phyloP scores from a whole-genome alignment of 2,888 invertebrate species.

The Andricus quercusramuli region DNA sequence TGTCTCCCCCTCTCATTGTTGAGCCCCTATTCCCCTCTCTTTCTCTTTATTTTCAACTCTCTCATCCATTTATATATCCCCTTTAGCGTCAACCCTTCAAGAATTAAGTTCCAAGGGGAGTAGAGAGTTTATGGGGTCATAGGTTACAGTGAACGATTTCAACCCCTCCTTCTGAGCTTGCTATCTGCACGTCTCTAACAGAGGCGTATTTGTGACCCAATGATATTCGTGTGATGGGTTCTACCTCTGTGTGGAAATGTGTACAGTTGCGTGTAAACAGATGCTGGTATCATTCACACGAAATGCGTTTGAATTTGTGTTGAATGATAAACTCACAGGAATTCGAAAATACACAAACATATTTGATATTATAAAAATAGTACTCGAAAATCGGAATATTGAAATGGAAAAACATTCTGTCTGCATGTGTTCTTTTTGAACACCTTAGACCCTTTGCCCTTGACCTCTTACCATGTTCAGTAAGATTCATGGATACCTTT shows the following conservation, averaged over 20 bases:
- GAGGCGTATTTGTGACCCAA: slow-evolving; percentile 51
- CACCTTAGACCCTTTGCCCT: no score
- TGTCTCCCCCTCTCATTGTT: neutral
- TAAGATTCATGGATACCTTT: no score
- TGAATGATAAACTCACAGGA: no score
- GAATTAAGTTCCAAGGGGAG: slow-evolving; percentile 72
- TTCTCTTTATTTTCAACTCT: slow-evolving; percentile 26
- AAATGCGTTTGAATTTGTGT: no score
- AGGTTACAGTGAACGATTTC: slow-evolving; percentile 69
- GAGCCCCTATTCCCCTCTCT: slow-evolving; percentile 20
- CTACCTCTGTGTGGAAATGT: slow-evolving; percentile 33
- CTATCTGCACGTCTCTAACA: slow-evolving; percentile 69
- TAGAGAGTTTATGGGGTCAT: slow-evolving; percentile 69
- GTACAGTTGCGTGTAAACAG: slow-evolving; percentile 43
- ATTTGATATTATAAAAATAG: no score
- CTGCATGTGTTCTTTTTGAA: no score
- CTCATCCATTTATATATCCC: slow-evolving; percentile 40
- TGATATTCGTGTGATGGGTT: slow-evolving; percentile 34
- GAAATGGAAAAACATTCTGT: no score
- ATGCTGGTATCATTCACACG: neutral
- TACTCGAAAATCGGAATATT: no score
- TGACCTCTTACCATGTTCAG: no score
- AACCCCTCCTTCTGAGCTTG: slow-evolving; percentile 71
- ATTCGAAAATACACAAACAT: no score
- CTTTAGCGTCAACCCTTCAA: slow-evolving; percentile 66